Evolutionary conservation across 2,113 vertebrate species (phyloP), one percentile per base, ranked within the genome.

Genomic region (Myiopsitta monachus): DNA sequence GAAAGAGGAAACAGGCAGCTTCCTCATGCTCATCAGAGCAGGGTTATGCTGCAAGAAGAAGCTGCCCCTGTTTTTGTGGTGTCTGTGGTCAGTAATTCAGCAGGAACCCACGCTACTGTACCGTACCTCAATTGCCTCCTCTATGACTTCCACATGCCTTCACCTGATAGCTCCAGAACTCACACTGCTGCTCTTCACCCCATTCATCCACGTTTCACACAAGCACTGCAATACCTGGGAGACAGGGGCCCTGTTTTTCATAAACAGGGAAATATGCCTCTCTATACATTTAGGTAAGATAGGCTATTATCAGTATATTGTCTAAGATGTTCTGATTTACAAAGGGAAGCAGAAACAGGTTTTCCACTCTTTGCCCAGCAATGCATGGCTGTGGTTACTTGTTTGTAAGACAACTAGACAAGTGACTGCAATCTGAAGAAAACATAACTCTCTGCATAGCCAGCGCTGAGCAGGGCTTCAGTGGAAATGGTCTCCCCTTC

Each of bases 401-500:
- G 33, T 36, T 59, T 36, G 33, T 59, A 36, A 59, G 57, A 15
- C 57, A 59, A n/a, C n/a, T 59, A 59, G 57, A n/a, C 57, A 59
- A 59, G 57, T 24, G 57, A 36, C 33, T 36, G 57, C 33, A 7
- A 23, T 23, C 57, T 59, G 33, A 36, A 59, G 57, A 36, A 59
- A n/a, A 36, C 57, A 36, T 10, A 59, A 24, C 19, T 52, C 52
- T 54, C 38, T 39, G 23, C 3, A 1, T 55, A 43, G 44, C 30
- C 68, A 55, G 24, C 0, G 1, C 31, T 49, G 38, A 86, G 27
- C 46, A 67, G 14, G 6, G 5, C 10, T 30, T 52, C 55, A 39
- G 24, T 1, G 2, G 27, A 55, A 31, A 85, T 10, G 0, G 31
- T 46, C 39, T 84, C 14, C 13, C 2, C 0, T 75, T 41, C 80